These are phyloP conservation scores for Poeciliopsis gracilis DNA, from an alignment of 2,797 vertebrate species.

Conservation along the genomic window DNA sequence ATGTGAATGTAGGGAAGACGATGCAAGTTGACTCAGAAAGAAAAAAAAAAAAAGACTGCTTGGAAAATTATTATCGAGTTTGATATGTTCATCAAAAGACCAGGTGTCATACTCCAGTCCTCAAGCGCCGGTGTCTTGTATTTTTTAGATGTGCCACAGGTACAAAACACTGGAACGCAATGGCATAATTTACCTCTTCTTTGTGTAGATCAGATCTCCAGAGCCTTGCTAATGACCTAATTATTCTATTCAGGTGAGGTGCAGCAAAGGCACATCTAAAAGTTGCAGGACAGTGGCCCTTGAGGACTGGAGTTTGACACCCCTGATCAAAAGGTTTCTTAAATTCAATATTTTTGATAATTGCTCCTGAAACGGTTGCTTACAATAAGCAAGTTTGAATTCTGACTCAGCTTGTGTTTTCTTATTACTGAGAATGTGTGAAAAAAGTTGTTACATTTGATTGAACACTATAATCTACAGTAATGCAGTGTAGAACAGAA, in stretches of 20 bases:
- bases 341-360: slow-evolving; percentile 30
- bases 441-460: slow-evolving; percentile 6
- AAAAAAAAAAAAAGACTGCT: slow-evolving; percentile 1
- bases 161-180: no score
- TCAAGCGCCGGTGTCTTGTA: no score
- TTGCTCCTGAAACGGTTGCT: slow-evolving; percentile 53
- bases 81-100: slow-evolving; percentile 38
- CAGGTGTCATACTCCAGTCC: no score
- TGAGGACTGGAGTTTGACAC: no score
- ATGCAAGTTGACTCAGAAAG: not conserved
- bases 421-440: slow-evolving; percentile 25
- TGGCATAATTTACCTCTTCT: no score
- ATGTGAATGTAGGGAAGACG: not conserved
- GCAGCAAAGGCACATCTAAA: no score
- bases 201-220: no score
- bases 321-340: slow-evolving; percentile 30
- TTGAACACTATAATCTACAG: not conserved
- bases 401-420: slow-evolving; percentile 39
- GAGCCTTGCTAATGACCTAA: no score
- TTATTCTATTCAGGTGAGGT: no score
- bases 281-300: no score
- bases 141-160: no score
- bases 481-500: not conserved
- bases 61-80: slow-evolving; percentile 23
- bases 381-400: slow-evolving; percentile 38